A percentile compares a stretch with the other conserved stretches of the same genome.
phyloP scores from a whole-genome alignment of 2,888 invertebrate species.

The Meganola albula region DNA sequence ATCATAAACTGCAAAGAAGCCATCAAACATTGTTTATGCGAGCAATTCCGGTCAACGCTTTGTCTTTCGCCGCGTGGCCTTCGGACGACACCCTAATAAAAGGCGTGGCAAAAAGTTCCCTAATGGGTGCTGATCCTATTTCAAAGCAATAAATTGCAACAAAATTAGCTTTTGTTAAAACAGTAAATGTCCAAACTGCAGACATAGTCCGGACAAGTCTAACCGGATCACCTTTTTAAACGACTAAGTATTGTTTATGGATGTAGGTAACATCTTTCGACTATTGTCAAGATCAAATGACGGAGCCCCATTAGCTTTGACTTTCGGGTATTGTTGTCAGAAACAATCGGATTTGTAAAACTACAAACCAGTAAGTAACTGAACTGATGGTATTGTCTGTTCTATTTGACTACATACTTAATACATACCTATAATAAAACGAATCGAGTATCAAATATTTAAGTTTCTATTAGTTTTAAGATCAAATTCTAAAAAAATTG shows the following conservation, averaged over 20 bases:
- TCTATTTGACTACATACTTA: no score
- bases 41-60: constrained; percentile 67
- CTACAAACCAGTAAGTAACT: no score
- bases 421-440: no score
- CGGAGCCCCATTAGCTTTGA: no score
- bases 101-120: constrained; percentile 71
- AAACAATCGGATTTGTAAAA: no score
- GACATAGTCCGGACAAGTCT: constrained; percentile 41
- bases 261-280: constrained; percentile 42
- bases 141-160: constrained; percentile 74
- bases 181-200: constrained; percentile 55
- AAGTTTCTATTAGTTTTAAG: no score
- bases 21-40: constrained; percentile 72
- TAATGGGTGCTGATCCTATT: constrained; percentile 74
- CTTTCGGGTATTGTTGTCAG: no score
- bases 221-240: constrained; percentile 35
- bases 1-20: constrained; percentile 66
- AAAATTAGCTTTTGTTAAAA: constrained; percentile 74
- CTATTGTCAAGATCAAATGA: constrained; percentile 33
- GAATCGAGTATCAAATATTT: no score
- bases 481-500: no score
- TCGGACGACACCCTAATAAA: constrained; percentile 76
- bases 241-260: constrained; percentile 59
- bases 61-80: constrained; percentile 70
- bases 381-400: no score